phyloP scores from a whole-genome alignment of 2,797 vertebrate genomes.

The Phalanger gymnotis region DNA sequence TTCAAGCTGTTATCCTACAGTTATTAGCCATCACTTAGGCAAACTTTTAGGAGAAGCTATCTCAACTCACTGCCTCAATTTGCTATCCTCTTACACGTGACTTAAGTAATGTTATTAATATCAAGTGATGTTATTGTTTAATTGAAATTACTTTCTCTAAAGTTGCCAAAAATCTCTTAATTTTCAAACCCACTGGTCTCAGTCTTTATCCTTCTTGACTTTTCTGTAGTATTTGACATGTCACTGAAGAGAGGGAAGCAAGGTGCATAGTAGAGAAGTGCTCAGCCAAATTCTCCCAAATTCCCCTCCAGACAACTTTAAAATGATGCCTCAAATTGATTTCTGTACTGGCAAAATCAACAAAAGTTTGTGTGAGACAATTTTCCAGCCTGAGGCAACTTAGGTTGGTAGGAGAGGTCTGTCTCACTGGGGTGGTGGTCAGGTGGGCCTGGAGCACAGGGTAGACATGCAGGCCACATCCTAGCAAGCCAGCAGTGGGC shows the following conservation, averaged over 20 bases:
- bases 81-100: background rate
- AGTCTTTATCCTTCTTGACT: background rate
- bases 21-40: background rate
- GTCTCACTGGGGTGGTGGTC: background rate
- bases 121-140: background rate
- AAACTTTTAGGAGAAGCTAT: background rate
- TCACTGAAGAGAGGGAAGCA: background rate
- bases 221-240: background rate
- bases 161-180: background rate
- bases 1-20: background rate
- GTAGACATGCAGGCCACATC: background rate
- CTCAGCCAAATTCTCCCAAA: background rate
- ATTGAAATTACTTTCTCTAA: background rate
- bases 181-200: background rate
- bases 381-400: background rate
- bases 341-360: background rate
- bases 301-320: background rate
- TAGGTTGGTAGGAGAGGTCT: background rate
- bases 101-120: background rate
- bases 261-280: background rate
- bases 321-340: background rate
- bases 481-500: background rate
- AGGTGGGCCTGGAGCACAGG: background rate
- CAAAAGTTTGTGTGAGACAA: background rate
- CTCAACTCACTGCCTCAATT: background rate